Evolutionary conservation across 2,113 vertebrate species (phyloP).

Genomic region (Vanacampus margaritifer): DNA sequence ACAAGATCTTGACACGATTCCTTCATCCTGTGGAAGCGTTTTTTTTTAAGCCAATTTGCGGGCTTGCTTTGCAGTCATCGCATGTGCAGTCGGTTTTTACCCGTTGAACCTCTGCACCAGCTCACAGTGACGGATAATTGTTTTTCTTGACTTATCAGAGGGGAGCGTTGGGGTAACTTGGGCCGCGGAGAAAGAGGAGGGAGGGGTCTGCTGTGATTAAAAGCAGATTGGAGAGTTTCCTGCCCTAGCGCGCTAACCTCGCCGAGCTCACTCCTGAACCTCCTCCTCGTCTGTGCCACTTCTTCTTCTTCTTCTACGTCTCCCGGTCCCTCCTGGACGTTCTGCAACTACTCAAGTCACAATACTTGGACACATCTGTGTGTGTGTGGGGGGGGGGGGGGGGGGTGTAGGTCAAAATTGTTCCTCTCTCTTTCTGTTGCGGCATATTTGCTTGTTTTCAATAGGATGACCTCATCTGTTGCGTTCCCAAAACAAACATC

Average conservation of each 20-base stretch:
- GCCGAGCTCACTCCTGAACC: constrained; percentile 37
- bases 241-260: constrained; percentile 74
- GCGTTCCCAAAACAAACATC: background rate
- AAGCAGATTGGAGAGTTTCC: constrained; percentile 87
- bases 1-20: constrained; percentile 1
- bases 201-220: constrained; percentile 76
- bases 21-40: background rate
- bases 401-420: constrained; percentile 40
- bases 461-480: background rate
- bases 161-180: constrained; percentile 41
- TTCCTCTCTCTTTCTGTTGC: background rate
- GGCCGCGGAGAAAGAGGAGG: constrained; percentile 17
- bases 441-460: background rate
- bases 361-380: constrained; percentile 61
- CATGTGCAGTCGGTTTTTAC: background rate
- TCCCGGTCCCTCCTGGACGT: background rate
- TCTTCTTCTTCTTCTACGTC: constrained; percentile 7
- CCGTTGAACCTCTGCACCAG: background rate
- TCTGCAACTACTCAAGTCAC: constrained; percentile 24
- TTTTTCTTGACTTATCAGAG: constrained; percentile 32
- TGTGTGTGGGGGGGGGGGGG: constrained; percentile 1
- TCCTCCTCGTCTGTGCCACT: constrained; percentile 30
- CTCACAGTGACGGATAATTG: constrained; percentile 10
- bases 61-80: background rate
- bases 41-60: background rate